phyloP scores from a whole-genome alignment of 2,797 vertebrate genomes.

The Lates japonicus region DNA sequence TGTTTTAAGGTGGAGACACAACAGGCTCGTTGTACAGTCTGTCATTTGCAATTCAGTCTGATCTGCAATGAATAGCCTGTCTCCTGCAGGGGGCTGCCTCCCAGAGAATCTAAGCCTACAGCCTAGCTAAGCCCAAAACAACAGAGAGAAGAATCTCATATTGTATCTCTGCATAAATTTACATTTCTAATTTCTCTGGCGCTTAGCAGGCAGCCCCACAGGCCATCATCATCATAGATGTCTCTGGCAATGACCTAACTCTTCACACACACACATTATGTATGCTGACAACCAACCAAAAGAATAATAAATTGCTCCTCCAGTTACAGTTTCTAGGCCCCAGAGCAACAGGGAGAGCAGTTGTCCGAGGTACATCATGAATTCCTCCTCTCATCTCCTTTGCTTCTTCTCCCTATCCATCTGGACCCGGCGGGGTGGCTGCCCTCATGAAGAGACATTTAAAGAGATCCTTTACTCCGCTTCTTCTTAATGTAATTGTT shows the following conservation, averaged over 20 bases:
- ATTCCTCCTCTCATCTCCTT: slow-evolving; percentile 59
- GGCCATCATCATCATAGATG: slow-evolving; percentile 86
- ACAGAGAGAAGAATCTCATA: slow-evolving; percentile 79
- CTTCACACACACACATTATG: slow-evolving; percentile 88
- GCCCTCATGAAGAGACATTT: slow-evolving; percentile 76
- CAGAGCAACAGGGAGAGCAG: slow-evolving; percentile 50
- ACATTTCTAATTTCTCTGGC: slow-evolving; percentile 84
- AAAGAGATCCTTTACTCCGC: slow-evolving; percentile 74
- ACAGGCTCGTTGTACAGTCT: slow-evolving; percentile 79
- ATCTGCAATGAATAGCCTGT: slow-evolving; percentile 82
- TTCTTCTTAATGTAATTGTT: slow-evolving; percentile 81
- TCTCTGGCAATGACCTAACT: slow-evolving; percentile 84
- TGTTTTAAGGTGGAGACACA: slow-evolving; percentile 77
- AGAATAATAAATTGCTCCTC: slow-evolving; percentile 79
- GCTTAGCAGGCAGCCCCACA: slow-evolving; percentile 76
- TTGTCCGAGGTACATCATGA: slow-evolving; percentile 68
- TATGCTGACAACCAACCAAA: slow-evolving; percentile 84
- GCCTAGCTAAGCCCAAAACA: slow-evolving; percentile 82
- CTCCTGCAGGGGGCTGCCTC: slow-evolving; percentile 81
- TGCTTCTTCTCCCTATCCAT: slow-evolving; percentile 56
- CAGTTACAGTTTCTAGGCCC: slow-evolving; percentile 69
- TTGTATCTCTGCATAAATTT: slow-evolving; percentile 84
- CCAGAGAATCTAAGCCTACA: no score
- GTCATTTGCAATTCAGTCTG: slow-evolving; percentile 83
- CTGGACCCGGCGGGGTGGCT: slow-evolving; percentile 73